phyloP scores from a whole-genome alignment of 2,797 vertebrate species.

The Lates japonicus region DNA sequence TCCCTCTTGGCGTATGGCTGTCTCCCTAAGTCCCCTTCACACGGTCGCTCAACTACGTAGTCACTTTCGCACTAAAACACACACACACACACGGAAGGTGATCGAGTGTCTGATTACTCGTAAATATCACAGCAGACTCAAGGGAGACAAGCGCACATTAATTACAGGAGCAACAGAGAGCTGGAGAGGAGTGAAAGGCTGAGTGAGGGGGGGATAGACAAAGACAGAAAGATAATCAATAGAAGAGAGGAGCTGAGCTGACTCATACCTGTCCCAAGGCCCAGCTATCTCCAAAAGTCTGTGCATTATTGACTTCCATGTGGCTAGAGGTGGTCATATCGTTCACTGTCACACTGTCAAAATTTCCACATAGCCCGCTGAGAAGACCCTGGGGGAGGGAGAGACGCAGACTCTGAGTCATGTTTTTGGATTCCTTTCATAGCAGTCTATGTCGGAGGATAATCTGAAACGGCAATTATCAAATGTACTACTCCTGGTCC shows the following conservation, averaged over 20 bases:
- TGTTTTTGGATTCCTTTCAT: constrained; percentile 4
- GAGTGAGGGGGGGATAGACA: constrained; percentile 33
- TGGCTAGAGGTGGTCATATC: constrained; percentile 98
- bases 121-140: constrained; percentile 78
- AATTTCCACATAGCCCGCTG: constrained; percentile 96
- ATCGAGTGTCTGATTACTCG: constrained; percentile 81
- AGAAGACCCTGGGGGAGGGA: constrained; percentile 75
- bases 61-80: constrained; percentile 92
- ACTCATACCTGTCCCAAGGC: constrained; percentile 92
- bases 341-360: constrained; percentile 98
- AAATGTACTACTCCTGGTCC: constrained; percentile 36
- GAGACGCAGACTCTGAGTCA: neutral
- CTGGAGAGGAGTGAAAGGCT: constrained; percentile 44
- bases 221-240: constrained; percentile 55
- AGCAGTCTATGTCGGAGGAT: too few relatives aligned
- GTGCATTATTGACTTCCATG: constrained; percentile 97
- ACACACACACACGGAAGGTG: constrained; percentile 83
- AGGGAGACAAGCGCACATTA: constrained; percentile 66
- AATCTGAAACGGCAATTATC: neutral
- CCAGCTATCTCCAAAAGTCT: constrained; percentile 98
- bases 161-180: constrained; percentile 56
- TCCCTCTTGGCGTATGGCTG: constrained; percentile 99
- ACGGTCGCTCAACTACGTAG: constrained; percentile 91
- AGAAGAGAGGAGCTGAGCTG: constrained; percentile 24
- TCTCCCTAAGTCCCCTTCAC: constrained; percentile 95